phyloP scores from a whole-genome alignment of 2,113 vertebrate genomes.

The Muntiacus reevesi region DNA sequence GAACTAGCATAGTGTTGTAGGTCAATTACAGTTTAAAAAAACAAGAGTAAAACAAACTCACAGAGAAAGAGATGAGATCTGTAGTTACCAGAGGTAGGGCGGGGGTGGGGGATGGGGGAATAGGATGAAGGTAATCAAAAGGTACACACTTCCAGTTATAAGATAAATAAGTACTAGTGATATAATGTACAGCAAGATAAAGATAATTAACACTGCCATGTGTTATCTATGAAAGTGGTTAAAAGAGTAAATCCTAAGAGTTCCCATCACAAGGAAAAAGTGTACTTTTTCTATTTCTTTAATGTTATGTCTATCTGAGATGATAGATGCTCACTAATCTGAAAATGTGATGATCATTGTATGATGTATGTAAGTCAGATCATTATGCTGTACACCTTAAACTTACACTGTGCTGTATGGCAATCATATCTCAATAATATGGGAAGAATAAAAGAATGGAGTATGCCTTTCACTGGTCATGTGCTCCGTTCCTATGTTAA shows the following conservation, averaged over 20 bases:
- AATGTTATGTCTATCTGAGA: background rate
- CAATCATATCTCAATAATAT: background rate
- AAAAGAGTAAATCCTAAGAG: background rate
- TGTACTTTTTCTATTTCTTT: background rate
- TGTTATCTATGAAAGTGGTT: background rate
- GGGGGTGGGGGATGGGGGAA: background rate
- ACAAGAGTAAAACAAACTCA: background rate
- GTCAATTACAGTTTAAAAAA: background rate
- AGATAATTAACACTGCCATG: background rate
- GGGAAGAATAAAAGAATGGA: background rate
- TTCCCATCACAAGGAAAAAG: background rate
- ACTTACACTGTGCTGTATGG: background rate
- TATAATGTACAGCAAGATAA: background rate
- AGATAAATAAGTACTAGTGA: background rate
- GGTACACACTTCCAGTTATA: background rate
- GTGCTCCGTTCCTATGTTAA: background rate
- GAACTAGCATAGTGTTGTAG: background rate
- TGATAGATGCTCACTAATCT: background rate
- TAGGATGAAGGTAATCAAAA: background rate
- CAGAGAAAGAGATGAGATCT: background rate
- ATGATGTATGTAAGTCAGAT: background rate
- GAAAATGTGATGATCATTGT: background rate
- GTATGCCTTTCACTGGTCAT: background rate
- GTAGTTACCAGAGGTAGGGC: background rate
- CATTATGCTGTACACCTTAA: background rate